Conservation (phyloP, 37 sponge, comb jelly and placozoan genomes). For the Ephydatia muelleri region DNA sequence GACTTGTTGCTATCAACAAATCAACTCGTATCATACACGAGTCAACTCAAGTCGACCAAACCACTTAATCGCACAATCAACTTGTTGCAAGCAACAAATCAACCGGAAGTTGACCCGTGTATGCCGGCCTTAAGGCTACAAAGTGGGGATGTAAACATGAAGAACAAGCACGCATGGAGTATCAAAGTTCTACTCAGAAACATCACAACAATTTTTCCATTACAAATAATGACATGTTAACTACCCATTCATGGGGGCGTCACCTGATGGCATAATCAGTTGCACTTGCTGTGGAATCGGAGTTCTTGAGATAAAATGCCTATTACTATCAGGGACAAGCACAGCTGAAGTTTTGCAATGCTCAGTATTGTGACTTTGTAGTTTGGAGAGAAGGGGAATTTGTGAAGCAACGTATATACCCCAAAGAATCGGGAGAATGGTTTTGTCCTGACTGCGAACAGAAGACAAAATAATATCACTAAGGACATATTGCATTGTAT, state of each 20-base stretch:
- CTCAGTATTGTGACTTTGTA: slow-evolving; percentile 51
- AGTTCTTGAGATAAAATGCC: slow-evolving; percentile 62
- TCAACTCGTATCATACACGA: no score
- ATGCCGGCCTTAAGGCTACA: slow-evolving; percentile 49
- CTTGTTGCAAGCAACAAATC: no score
- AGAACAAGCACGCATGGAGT: slow-evolving; percentile 22
- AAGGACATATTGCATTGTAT: not conserved
- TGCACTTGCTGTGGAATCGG: slow-evolving; percentile 61
- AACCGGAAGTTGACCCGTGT: no score
- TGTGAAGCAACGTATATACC: slow-evolving; percentile 28
- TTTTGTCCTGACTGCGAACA: not conserved
- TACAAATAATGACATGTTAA: slow-evolving; percentile 15
- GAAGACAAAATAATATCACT: not conserved
- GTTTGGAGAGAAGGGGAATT: slow-evolving; percentile 36
- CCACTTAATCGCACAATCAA: no score
- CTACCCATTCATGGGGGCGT: slow-evolving; percentile 50
- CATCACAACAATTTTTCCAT: slow-evolving; percentile 22
- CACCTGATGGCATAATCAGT: slow-evolving; percentile 44
- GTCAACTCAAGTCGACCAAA: no score
- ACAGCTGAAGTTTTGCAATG: slow-evolving; percentile 39
- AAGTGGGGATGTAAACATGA: slow-evolving; percentile 63
- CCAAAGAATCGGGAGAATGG: not conserved
- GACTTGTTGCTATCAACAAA: no score
- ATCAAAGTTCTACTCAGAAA: not conserved
- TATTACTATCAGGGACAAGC: slow-evolving; percentile 62